These are phyloP conservation scores for Okamejei kenojei DNA, from an alignment of 2,797 vertebrate genomes.

Conservation along the genomic window DNA sequence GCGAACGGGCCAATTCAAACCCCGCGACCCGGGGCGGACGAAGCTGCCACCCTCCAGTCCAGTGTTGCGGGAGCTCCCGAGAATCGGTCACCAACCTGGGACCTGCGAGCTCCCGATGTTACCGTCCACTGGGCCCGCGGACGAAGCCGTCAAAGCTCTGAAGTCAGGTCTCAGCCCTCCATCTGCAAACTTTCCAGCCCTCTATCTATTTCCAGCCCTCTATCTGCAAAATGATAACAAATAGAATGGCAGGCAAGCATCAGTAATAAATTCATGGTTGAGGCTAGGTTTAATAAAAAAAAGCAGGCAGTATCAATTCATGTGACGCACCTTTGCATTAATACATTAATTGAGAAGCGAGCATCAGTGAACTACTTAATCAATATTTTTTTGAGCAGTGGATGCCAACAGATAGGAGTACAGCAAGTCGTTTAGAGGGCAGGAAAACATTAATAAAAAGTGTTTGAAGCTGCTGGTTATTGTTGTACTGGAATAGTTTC, in stretches of 20 bases:
- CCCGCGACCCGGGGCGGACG: no score
- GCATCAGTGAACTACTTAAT: neutral
- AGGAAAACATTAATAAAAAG: neutral
- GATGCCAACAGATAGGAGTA: neutral
- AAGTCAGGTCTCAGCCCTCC: no score
- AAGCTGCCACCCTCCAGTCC: no score
- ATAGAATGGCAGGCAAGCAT: neutral
- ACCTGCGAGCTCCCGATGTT: no score
- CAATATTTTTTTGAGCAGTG: neutral
- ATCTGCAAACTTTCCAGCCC: neutral
- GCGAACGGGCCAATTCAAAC: no score
- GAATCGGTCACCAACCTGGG: no score
- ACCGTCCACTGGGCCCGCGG: no score
- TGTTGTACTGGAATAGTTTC: no score
- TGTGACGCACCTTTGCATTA: neutral
- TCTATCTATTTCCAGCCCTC: neutral
- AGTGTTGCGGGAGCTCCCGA: no score
- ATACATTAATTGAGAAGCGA: neutral
- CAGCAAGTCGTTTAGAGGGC: neutral
- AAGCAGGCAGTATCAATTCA: constrained; percentile 3
- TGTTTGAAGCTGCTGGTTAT: neutral
- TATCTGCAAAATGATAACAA: neutral
- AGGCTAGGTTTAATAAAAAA: neutral
- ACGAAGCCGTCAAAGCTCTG: no score
- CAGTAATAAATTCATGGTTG: neutral